These are phyloP conservation scores for Anomalospiza imberbis DNA, from an alignment of 2,797 vertebrate genomes.

Conservation along the genomic window DNA sequence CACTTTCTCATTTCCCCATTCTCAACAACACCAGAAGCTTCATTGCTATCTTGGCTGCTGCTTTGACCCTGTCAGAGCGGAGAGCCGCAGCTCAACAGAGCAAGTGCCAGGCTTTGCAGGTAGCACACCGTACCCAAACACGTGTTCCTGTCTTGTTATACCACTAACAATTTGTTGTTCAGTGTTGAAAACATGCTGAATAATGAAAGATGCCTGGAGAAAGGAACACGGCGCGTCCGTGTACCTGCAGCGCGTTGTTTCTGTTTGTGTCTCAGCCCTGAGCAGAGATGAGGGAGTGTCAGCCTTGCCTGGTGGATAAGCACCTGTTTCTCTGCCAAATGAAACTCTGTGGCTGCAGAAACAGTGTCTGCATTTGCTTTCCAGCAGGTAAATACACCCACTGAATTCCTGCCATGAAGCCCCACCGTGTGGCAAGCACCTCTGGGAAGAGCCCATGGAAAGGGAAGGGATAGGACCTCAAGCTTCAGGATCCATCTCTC, in stretches of 20 bases:
- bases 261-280: conserved; percentile 52
- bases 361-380: conserved; percentile 9
- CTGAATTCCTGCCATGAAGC: background rate
- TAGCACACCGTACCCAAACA: conserved; percentile 12
- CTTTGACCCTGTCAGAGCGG: background rate
- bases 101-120: conserved; percentile 4
- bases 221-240: conserved; percentile 10
- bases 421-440: background rate
- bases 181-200: conserved; percentile 64
- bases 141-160: conserved; percentile 65
- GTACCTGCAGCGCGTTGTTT: conserved; percentile 24
- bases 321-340: conserved; percentile 42
- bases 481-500: background rate
- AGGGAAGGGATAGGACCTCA: background rate
- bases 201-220: conserved; percentile 71
- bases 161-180: conserved; percentile 69
- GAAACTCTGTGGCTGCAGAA: conserved; percentile 51
- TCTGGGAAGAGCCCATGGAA: background rate
- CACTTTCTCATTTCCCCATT: background rate
- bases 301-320: conserved; percentile 37
- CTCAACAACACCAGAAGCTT: background rate
- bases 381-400: conserved; percentile 42
- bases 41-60: background rate
- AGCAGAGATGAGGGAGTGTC: conserved; percentile 42
- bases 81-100: background rate